Base-by-base conservation (phyloP, 2,888 invertebrate species). In the Pseudococcus viburni region DNA sequence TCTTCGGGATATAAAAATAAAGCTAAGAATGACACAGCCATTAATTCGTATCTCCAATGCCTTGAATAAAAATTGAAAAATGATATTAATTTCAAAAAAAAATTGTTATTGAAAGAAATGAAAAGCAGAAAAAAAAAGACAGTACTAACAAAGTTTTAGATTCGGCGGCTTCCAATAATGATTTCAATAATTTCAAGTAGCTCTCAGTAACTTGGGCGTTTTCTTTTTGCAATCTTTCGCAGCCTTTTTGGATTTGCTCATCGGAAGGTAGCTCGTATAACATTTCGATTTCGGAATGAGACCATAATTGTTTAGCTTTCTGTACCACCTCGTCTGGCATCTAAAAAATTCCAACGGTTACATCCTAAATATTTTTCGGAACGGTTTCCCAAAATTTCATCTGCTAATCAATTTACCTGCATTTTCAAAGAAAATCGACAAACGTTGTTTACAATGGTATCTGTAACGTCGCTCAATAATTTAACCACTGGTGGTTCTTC, bases 11-110 rank as follows among this genome's bases (percentile, higher is more conserved):
- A 33, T 73, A 88, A 39, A 55, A 97, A 83, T 90, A 94, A 93
- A 1, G 94, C 93, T 11, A 97, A 92, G 92, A 97, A 94, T 89
- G 94, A 94, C 91, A 96, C 93, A 0, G 95, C 95, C 91, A 97
- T 94, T 90, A 95, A 93, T 86, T 95, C 93, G 90, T 96, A 96
- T 84, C 96, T 94, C 98, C 98, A 97, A 91, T 96, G 96, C 33
- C 95, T 95, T 46, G n/a, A 80, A 80, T 4, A 12, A 26, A 73
- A 73, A 17, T 15, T 33, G 1, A 33, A 95, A 90, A 42, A 48
- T 4, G 5, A 12, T 7, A 64, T 64, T n/a, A 55, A n/a, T 17
- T 5, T 22, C 4, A n/a, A 59, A 12, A n/a, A 8, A 12, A n/a
- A 33, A 33, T 33, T 33, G 26, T n/a, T 19, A 59, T 17, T 17